Evolutionary conservation across 2,797 vertebrate species (phyloP).

Genomic region (Siniperca scherzeri): DNA sequence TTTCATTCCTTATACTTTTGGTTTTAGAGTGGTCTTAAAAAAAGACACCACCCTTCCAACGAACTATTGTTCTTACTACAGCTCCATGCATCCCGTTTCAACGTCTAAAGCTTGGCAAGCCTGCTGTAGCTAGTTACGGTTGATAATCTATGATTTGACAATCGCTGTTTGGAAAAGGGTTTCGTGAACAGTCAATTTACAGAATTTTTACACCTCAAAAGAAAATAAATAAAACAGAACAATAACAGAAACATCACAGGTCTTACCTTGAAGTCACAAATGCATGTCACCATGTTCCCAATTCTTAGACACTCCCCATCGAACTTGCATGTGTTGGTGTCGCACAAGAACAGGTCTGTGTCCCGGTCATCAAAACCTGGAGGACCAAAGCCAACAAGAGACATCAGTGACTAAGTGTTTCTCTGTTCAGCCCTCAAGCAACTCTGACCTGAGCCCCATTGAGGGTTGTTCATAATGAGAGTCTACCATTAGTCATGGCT

Average conservation of each 20-base stretch:
- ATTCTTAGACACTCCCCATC: conserved; percentile 98
- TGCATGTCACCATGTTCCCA: conserved; percentile 98
- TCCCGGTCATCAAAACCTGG: conserved; percentile 98
- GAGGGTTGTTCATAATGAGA: conserved; percentile 53
- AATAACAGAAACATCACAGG: not conserved
- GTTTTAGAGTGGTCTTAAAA: not conserved
- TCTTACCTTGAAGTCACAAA: conserved; percentile 99
- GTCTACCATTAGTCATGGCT: conserved; percentile 63
- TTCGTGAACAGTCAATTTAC: not conserved
- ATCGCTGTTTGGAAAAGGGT: not conserved
- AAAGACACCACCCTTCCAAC: not conserved
- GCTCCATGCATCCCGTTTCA: not conserved
- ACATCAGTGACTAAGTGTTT: conserved; percentile 61
- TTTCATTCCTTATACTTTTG: not conserved
- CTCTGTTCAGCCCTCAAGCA: conserved; percentile 51
- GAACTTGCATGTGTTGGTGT: conserved; percentile 99
- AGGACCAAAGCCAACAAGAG: conserved; percentile 71
- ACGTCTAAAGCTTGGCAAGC: not conserved
- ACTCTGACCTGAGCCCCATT: conserved; percentile 32
- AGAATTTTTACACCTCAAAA: not conserved
- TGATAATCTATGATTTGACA: not conserved
- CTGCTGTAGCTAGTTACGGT: not conserved
- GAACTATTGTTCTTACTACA: not conserved
- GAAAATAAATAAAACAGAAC: not conserved
- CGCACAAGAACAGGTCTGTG: conserved; percentile 98